These are phyloP conservation scores for Lutjanus campechanus DNA, from an alignment of 2,797 vertebrate species.

Conservation along the genomic window DNA sequence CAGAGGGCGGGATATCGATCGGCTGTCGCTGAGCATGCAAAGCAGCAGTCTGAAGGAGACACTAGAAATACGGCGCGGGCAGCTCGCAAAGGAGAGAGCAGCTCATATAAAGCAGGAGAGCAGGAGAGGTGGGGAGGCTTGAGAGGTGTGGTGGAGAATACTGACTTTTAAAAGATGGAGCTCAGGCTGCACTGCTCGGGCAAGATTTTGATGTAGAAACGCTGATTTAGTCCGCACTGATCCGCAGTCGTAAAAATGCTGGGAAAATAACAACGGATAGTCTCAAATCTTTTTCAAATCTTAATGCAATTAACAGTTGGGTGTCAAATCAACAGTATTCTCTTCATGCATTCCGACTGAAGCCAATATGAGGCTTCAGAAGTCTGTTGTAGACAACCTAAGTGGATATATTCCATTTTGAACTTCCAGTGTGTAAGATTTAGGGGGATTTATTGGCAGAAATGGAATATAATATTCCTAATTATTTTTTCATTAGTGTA, in stretches of 20 bases:
- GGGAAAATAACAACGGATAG: neutral
- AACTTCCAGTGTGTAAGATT: too few species aligned
- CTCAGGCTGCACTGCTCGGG: slow-evolving; percentile 16
- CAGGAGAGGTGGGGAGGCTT: slow-evolving; percentile 21
- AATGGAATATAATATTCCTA: too few species aligned
- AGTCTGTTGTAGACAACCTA: too few species aligned
- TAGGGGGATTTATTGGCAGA: too few species aligned
- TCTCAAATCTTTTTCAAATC: neutral
- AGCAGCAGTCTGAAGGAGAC: slow-evolving; percentile 78
- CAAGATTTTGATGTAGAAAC: slow-evolving; percentile 8
- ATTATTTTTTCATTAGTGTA: too few species aligned
- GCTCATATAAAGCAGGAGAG: slow-evolving; percentile 46
- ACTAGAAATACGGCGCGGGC: slow-evolving; percentile 56
- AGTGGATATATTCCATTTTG: too few species aligned
- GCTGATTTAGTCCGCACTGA: neutral
- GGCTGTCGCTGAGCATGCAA: slow-evolving; percentile 79
- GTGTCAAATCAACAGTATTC: too few species aligned
- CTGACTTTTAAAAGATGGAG: slow-evolving; percentile 45
- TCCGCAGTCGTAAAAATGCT: neutral
- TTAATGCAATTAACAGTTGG: neutral
- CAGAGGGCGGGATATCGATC: slow-evolving; percentile 73
- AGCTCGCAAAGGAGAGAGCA: slow-evolving; percentile 33
- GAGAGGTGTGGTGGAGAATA: slow-evolving; percentile 54
- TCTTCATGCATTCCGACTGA: too few species aligned
- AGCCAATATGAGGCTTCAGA: too few species aligned